Evolutionary conservation across 2,888 invertebrate genomes (phyloP).

Genomic region (Epirrhoe tristata): DNA sequence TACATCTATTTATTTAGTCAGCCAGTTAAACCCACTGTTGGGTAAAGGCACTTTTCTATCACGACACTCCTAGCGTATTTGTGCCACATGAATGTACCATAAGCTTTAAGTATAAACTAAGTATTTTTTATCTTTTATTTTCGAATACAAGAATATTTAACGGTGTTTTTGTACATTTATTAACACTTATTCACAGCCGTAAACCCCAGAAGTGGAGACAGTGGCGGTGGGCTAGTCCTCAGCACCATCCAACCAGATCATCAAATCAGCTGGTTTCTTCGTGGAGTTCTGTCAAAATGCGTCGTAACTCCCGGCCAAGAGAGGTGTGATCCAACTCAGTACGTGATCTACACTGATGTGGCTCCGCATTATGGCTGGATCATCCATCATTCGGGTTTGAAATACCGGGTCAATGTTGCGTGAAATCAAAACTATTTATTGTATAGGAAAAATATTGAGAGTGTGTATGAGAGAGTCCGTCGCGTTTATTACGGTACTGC

Average conservation of each 20-base stretch:
- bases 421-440: constrained; percentile 1
- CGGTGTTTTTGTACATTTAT: too few relatives aligned
- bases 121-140: too few relatives aligned
- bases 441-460: neutral
- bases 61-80: too few relatives aligned
- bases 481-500: too few relatives aligned
- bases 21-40: neutral
- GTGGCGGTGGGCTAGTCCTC: constrained; percentile 86
- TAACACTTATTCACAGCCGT: constrained; percentile 61
- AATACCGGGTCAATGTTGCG: constrained; percentile 57
- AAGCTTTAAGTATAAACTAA: too few relatives aligned
- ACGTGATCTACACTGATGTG: constrained; percentile 73
- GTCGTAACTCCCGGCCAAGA: constrained; percentile 58
- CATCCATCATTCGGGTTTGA: constrained; percentile 67
- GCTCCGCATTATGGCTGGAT: constrained; percentile 78
- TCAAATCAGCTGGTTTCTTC: constrained; percentile 71
- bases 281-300: constrained; percentile 77
- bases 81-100: too few relatives aligned
- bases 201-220: constrained; percentile 87
- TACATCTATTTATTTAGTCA: neutral
- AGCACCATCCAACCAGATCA: constrained; percentile 67
- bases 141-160: too few relatives aligned
- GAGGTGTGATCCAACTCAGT: constrained; percentile 66
- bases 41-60: too few relatives aligned
- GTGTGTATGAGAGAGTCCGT: neutral